phyloP scores from a whole-genome alignment of 2,888 invertebrate species.

The Troglohyphantes excavatus region DNA sequence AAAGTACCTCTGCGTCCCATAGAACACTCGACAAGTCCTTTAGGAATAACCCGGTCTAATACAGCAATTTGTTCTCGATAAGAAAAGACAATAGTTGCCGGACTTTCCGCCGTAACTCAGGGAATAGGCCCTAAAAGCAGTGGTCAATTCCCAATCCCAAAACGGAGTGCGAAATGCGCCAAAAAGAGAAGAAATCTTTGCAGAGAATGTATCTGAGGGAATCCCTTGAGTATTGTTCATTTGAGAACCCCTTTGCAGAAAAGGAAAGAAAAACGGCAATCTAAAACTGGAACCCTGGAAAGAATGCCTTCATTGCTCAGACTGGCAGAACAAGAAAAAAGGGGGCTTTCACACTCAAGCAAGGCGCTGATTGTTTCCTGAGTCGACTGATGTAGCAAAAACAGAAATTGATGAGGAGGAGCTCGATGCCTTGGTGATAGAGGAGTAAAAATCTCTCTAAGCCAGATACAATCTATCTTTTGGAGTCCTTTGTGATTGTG shows the following conservation, averaged over 20 bases:
- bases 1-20: too few species aligned
- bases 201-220: neutral
- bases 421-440: neutral
- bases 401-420: neutral
- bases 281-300: neutral
- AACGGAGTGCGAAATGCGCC: neutral
- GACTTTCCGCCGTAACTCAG: neutral
- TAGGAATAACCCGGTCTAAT: too few species aligned
- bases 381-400: neutral
- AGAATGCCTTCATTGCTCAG: neutral
- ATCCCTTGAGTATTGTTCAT: neutral
- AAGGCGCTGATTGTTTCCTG: too few species aligned
- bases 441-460: neutral
- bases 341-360: too few species aligned
- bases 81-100: too few species aligned
- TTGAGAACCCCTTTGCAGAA: neutral
- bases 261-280: slow-evolving; percentile 5
- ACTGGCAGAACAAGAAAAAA: neutral
- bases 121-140: neutral
- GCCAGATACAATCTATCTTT: neutral
- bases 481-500: neutral
- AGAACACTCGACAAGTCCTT: too few species aligned
- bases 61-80: too few species aligned
- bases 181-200: too few species aligned
- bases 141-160: neutral